phyloP scores from a whole-genome alignment of 2,113 vertebrate species.

The Sander lucioperca region DNA sequence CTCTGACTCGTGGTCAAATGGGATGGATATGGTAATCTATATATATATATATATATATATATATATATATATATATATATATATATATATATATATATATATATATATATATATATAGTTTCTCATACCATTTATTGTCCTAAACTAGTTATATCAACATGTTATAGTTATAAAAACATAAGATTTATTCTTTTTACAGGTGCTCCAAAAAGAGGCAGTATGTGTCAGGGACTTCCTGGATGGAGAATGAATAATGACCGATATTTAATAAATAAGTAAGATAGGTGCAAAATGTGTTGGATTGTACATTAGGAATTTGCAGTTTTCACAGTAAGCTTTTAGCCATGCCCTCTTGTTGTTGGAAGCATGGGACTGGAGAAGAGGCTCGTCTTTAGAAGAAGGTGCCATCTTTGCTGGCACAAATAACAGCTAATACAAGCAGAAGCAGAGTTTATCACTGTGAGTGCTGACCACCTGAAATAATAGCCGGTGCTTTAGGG shows the following conservation, averaged over 20 bases:
- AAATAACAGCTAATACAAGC: constrained; percentile 16
- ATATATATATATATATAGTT: too few relatives aligned
- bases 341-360: background rate
- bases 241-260: background rate
- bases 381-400: background rate
- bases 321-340: background rate
- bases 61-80: too few relatives aligned
- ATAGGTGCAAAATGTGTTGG: background rate
- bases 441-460: constrained; percentile 15
- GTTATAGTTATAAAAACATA: background rate
- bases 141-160: too few relatives aligned
- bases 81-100: too few relatives aligned
- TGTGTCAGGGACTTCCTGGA: background rate
- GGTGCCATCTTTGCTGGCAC: background rate
- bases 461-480: constrained; percentile 53
- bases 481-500: constrained; percentile 34
- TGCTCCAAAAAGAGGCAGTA: too few relatives aligned
- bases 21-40: background rate
- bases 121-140: too few relatives aligned
- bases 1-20: background rate
- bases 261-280: background rate
- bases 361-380: background rate
- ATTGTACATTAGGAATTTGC: background rate
- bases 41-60: too few relatives aligned
- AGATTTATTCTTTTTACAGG: too few relatives aligned